Base-by-base conservation (phyloP, 2,888 invertebrate species). In the Drosophila emarginata region DNA sequence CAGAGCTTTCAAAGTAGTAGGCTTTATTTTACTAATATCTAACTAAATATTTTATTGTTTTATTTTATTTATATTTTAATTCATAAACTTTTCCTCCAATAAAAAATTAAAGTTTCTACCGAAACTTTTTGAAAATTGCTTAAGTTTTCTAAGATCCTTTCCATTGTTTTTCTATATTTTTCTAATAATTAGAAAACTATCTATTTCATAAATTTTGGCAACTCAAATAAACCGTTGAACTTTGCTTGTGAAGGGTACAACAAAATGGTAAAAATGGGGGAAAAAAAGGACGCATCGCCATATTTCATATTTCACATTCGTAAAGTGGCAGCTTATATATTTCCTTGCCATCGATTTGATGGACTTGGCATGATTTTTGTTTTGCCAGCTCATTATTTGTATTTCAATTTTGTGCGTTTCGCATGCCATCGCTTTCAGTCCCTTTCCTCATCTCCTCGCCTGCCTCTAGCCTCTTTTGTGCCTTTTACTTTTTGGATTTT, bases 331-430 rank as follows among this genome's bases (percentile, higher is more conserved):
- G 76, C 80, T 68, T 71, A 79, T 72, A 76, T 18, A 45, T 76
- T 72, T 67, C 50, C 70, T 77, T 66, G 68, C 70, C 72, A 83
- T 83, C 80, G 83, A 76, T 86, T 78, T 74, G 79, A 77, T 86
- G 78, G 78, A 77, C 78, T 74, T 64, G 84, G 81, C 78, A 86
- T 81, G 87, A 79, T 79, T 83, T 86, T 83, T 86, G 79, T 81
- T 84, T 86, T 72, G 79, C 82, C 85, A 82, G 82, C 85, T 83
- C 78, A 85, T 85, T 83, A 86, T 84, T 77, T 76, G 76, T 69
- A 73, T 86, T 81, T 83, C 79, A 83, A 79, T 84, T 79, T 80
- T 69, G 66, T 72, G 67, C 69, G 60, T 68, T 76, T 21, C 18
- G 9, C 40, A 32, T 32, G 50, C 71, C 71, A 60, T 62, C 28